These are phyloP conservation scores for Alcedo quadribrachys DNA, from an alignment of 2,797 vertebrate species.

Conservation along the genomic window DNA sequence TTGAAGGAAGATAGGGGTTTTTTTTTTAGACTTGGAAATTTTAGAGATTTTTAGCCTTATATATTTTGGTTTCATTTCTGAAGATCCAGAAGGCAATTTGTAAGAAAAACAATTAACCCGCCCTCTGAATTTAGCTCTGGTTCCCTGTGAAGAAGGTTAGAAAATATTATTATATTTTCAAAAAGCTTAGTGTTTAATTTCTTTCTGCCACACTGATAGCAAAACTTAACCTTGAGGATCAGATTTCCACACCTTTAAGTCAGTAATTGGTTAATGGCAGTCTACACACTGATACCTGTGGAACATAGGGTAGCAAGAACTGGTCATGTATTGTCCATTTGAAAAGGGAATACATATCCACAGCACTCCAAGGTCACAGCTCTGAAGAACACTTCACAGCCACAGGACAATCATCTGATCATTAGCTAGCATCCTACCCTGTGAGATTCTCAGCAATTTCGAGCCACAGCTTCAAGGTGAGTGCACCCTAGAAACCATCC, in stretches of 20 bases:
- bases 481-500: not conserved
- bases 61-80: not conserved
- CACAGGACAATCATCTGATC: not conserved
- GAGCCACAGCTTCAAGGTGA: not conserved
- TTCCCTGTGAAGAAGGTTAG: not conserved
- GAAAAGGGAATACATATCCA: not conserved
- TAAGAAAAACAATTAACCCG: not conserved
- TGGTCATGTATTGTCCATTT: not conserved
- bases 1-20: not conserved
- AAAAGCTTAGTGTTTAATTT: not conserved
- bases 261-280: not conserved
- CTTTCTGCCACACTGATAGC: not conserved
- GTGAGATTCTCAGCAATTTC: not conserved
- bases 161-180: not conserved
- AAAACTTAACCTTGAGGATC: not conserved
- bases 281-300: not conserved
- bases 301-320: not conserved
- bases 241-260: not conserved
- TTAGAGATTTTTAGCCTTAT: not conserved
- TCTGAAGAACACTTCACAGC: not conserved
- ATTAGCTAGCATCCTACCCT: not conserved
- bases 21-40: not conserved
- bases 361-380: not conserved
- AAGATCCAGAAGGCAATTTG: not conserved
- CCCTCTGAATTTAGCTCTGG: not conserved